These are phyloP conservation scores for Radopholus similis DNA, from an alignment of 1,140 invertebrate genomes.

Conservation along the genomic window DNA sequence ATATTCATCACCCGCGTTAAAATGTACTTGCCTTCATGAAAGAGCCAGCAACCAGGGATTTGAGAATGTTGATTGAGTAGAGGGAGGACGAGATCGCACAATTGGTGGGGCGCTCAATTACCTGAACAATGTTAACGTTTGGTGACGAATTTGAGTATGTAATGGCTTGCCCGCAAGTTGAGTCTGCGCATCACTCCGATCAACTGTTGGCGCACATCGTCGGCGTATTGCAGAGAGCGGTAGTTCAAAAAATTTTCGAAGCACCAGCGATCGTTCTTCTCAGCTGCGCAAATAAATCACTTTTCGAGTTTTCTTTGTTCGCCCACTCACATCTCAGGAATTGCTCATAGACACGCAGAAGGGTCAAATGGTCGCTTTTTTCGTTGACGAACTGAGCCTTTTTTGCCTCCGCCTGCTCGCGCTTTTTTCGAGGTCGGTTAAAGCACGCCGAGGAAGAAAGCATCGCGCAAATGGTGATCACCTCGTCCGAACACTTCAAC, in stretches of 20 bases:
- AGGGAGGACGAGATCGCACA: conserved; percentile 71
- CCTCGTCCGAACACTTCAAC: conserved; percentile 98
- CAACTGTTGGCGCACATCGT: conserved; percentile 75
- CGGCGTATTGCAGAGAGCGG: conserved; percentile 80
- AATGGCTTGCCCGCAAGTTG: conserved; percentile 76
- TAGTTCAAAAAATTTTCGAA: conserved; percentile 98
- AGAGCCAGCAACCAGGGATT: conserved; percentile 92
- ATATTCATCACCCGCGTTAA: background rate
- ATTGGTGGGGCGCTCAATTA: background rate
- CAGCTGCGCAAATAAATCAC: conserved; percentile 35
- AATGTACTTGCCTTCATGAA: conserved; percentile 86
- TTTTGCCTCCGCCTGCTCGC: conserved; percentile 95
- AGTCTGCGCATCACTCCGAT: conserved; percentile 78
- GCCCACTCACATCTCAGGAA: conserved; percentile 87
- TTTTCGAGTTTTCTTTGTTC: conserved; percentile 8
- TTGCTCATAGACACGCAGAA: conserved; percentile 92
- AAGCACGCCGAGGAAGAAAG: conserved; percentile 93
- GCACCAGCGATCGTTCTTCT: too few relatives aligned
- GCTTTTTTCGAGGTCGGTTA: conserved; percentile 94
- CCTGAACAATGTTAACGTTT: conserved; percentile 84
- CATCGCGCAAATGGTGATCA: conserved; percentile 94
- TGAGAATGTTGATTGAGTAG: conserved; percentile 97
- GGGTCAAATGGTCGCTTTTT: conserved; percentile 92
- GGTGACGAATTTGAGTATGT: background rate
- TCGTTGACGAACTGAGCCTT: conserved; percentile 99